These are phyloP conservation scores for Glaucidium brasilianum DNA, from an alignment of 2,113 vertebrate genomes.

Conservation along the genomic window DNA sequence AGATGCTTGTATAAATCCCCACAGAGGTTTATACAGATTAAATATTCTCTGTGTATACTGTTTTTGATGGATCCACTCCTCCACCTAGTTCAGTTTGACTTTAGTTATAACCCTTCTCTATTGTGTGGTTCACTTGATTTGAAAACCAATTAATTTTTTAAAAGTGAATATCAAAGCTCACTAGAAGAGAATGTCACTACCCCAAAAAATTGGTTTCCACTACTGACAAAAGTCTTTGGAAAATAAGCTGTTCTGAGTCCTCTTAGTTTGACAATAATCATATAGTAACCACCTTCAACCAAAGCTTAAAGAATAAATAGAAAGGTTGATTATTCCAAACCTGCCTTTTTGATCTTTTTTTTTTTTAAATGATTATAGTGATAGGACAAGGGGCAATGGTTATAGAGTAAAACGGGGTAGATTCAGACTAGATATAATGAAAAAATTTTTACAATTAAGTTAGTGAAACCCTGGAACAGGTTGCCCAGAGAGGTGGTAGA, in stretches of 20 bases:
- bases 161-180: background rate
- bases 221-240: background rate
- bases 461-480: background rate
- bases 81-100: background rate
- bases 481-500: background rate
- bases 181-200: background rate
- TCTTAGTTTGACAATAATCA: background rate
- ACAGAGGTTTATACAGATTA: background rate
- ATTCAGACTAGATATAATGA: background rate
- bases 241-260: background rate
- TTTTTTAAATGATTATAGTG: background rate
- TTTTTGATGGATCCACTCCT: background rate
- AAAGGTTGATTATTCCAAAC: background rate
- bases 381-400: background rate
- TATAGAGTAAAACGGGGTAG: background rate
- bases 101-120: background rate
- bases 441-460: background rate
- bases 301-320: background rate
- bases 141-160: background rate
- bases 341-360: background rate
- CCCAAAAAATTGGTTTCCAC: background rate
- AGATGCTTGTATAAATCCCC: background rate
- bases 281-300: background rate
- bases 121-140: background rate
- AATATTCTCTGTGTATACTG: background rate